Percentiles rank a stretch among this genome's conserved stretches.
phyloP scores from a whole-genome alignment of 2,113 vertebrate genomes.

The Zapornia atra region DNA sequence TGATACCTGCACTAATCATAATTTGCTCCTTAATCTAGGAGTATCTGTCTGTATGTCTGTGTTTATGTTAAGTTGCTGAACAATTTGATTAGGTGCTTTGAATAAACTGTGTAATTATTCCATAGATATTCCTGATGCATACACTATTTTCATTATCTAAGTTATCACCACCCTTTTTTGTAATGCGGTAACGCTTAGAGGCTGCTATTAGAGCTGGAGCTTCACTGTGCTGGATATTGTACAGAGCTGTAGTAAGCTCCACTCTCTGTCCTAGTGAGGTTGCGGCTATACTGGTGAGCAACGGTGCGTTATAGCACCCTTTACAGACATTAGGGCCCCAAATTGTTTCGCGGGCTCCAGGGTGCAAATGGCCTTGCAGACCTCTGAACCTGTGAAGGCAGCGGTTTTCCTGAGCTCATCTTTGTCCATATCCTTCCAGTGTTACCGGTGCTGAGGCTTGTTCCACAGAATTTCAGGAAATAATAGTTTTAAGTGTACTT shows the following conservation, averaged over 20 bases:
- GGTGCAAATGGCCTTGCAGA: background rate
- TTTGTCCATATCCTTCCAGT: background rate
- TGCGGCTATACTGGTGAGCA: background rate
- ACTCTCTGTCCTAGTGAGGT: background rate
- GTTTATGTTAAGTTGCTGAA: slow-evolving; percentile 8
- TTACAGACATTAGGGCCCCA: background rate
- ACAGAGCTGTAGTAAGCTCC: background rate
- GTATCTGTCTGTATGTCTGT: background rate
- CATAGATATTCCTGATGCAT: background rate
- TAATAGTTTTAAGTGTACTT: background rate
- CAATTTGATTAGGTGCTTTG: slow-evolving; percentile 45
- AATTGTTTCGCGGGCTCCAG: background rate
- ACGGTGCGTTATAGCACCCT: background rate
- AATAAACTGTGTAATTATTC: slow-evolving; percentile 36
- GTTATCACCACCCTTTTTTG: background rate
- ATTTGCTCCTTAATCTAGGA: slow-evolving; percentile 19
- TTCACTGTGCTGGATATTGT: background rate
- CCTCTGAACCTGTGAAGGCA: background rate
- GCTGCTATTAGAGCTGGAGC: background rate
- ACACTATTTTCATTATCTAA: background rate
- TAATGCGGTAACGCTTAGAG: background rate
- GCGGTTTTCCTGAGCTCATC: background rate
- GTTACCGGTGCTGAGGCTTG: background rate
- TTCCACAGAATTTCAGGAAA: background rate
- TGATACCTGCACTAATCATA: background rate